Evolutionary conservation across 1,140 invertebrate species (phyloP).

Genomic region (Aradophagus sp.): DNA sequence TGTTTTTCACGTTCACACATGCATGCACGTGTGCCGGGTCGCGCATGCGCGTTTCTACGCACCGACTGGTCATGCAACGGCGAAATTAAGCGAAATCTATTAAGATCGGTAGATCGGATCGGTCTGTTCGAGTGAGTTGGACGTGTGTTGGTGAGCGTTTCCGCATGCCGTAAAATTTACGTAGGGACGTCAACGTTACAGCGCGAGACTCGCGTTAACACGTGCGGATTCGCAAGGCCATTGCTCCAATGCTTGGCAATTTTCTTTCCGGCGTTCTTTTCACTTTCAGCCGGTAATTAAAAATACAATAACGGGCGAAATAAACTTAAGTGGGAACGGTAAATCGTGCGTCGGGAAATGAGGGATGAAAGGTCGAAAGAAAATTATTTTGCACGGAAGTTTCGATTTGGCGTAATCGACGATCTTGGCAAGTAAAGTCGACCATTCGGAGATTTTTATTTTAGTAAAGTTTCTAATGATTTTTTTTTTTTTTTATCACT

Average conservation of each 20-base stretch:
- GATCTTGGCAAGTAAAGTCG: too few species aligned
- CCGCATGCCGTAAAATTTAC: slow-evolving; percentile 56
- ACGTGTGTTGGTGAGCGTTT: slow-evolving; percentile 48
- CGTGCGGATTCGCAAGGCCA: slow-evolving; percentile 44
- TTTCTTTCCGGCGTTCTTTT: slow-evolving; percentile 33
- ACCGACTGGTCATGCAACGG: slow-evolving; percentile 58
- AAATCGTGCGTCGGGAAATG: too few species aligned
- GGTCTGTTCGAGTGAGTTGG: slow-evolving; percentile 6
- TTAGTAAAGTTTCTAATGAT: too few species aligned
- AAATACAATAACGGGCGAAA: slow-evolving; percentile 7
- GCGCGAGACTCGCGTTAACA: slow-evolving; percentile 38
- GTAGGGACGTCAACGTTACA: slow-evolving; percentile 31
- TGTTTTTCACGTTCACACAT: slow-evolving; percentile 2
- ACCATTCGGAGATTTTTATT: too few species aligned
- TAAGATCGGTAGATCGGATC: slow-evolving; percentile 56
- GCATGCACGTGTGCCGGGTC: slow-evolving; percentile 6
- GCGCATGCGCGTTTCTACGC: slow-evolving; percentile 22
- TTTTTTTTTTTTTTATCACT: too few species aligned
- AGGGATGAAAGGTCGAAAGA: too few species aligned
- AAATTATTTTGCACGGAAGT: too few species aligned
- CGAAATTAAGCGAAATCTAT: slow-evolving; percentile 68
- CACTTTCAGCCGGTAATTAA: slow-evolving; percentile 20
- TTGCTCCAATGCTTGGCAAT: slow-evolving; percentile 44
- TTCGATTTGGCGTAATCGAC: too few species aligned
- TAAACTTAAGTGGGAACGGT: too few species aligned